phyloP scores from a whole-genome alignment of 2,888 invertebrate genomes.

The Cataglyphis rosenhaueri region DNA sequence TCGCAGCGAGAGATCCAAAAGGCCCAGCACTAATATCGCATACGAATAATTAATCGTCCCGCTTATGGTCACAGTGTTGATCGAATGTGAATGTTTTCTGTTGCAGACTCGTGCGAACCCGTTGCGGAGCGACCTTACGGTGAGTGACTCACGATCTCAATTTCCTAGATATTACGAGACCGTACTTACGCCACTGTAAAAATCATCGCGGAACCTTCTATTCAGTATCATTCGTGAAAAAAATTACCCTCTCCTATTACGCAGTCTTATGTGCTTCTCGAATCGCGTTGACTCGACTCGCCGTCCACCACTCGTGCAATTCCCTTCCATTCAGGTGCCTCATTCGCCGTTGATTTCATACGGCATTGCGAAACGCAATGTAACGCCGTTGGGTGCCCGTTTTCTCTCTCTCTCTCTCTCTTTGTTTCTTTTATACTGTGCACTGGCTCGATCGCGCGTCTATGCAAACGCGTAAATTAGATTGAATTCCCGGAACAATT shows the following conservation, averaged over 20 bases:
- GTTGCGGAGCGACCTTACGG: slow-evolving; percentile 83
- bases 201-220: slow-evolving; percentile 64
- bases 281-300: slow-evolving; percentile 52
- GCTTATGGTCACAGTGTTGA: slow-evolving; percentile 24
- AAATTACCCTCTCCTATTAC: slow-evolving; percentile 61
- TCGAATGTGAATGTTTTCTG: slow-evolving; percentile 66
- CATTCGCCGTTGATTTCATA: slow-evolving; percentile 58
- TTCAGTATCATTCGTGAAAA: slow-evolving; percentile 63
- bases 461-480: slow-evolving; percentile 72
- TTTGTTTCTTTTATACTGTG: slow-evolving; percentile 20
- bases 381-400: slow-evolving; percentile 58
- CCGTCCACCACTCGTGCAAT: slow-evolving; percentile 55
- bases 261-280: slow-evolving; percentile 54
- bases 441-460: slow-evolving; percentile 52
- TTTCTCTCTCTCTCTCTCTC: slow-evolving; percentile 18
- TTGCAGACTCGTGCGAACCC: slow-evolving; percentile 84
- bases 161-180: slow-evolving; percentile 66
- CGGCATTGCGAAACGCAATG: slow-evolving; percentile 69
- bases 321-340: slow-evolving; percentile 62
- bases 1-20: slow-evolving; percentile 27
- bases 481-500: slow-evolving; percentile 68
- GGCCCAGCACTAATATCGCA: slow-evolving; percentile 6
- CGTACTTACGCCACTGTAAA: slow-evolving; percentile 58
- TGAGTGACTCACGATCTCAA: slow-evolving; percentile 78
- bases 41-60: slow-evolving; percentile 47